These are phyloP conservation scores for Thunnus thynnus DNA, from an alignment of 2,113 vertebrate species.

Conservation along the genomic window DNA sequence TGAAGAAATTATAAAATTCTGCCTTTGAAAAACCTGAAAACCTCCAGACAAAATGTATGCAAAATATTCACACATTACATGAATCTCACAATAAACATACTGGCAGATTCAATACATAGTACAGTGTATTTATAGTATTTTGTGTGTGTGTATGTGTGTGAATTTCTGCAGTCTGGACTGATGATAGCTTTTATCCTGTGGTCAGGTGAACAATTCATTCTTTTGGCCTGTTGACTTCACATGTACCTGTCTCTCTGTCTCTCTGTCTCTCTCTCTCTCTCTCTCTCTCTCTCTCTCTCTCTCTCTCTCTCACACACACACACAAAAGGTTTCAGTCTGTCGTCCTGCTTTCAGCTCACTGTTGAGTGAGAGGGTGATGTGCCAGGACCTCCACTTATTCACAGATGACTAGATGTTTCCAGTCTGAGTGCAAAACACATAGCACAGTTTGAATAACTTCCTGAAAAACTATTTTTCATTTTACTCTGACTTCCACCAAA, in stretches of 20 bases:
- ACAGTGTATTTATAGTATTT: no score
- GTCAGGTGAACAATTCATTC: slow-evolving; percentile 28
- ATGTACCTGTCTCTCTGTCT: slow-evolving; percentile 31
- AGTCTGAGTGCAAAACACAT: neutral
- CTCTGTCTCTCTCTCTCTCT: neutral
- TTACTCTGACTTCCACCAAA: neutral
- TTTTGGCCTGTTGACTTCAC: slow-evolving; percentile 15
- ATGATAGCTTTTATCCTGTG: slow-evolving; percentile 26
- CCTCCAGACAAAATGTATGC: no score
- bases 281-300: slow-evolving; percentile 2
- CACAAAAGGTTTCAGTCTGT: slow-evolving; percentile 34
- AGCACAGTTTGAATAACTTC: slow-evolving; percentile 5
- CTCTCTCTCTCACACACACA: slow-evolving; percentile 16
- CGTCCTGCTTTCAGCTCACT: slow-evolving; percentile 43
- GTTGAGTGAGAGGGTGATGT: slow-evolving; percentile 42
- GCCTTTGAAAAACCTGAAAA: no score
- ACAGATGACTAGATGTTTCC: slow-evolving; percentile 11
- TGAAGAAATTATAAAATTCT: no score
- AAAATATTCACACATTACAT: no score
- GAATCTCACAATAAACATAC: no score
- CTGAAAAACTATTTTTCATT: neutral
- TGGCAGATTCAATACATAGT: no score
- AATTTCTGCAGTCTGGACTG: neutral
- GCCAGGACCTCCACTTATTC: slow-evolving; percentile 36
- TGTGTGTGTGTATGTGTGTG: neutral